A percentile compares a stretch with the other conserved stretches of the same genome.
These are phyloP conservation scores for Psittacula echo DNA, from an alignment of 2,797 vertebrate species.

Conservation along the genomic window DNA sequence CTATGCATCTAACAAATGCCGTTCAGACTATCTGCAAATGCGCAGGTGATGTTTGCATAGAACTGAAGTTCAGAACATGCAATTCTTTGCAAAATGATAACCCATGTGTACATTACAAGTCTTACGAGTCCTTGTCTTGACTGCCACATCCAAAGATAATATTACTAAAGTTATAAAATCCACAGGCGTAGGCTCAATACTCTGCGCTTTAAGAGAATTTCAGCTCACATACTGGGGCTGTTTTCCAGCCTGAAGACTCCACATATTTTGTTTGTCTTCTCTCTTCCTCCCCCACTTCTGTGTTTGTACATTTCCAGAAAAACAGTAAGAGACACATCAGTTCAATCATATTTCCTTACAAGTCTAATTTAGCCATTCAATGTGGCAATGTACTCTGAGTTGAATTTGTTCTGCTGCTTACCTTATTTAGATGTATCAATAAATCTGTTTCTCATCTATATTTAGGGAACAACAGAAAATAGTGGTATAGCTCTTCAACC, in stretches of 20 bases:
- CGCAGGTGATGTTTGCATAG: neutral
- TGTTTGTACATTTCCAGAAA: neutral
- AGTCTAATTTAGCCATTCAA: neutral
- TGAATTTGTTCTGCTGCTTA: neutral
- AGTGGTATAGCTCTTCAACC: neutral
- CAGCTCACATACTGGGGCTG: neutral
- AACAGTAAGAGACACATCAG: neutral
- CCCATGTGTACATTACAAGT: neutral
- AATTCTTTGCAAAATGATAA: neutral
- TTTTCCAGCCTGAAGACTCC: neutral
- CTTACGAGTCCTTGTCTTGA: neutral
- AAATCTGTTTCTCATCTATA: neutral
- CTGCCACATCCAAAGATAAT: neutral
- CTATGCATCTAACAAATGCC: neutral
- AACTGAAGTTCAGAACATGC: neutral
- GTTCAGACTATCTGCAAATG: neutral
- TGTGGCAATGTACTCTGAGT: neutral
- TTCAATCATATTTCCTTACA: neutral
- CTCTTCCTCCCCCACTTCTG: neutral
- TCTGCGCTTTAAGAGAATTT: neutral
- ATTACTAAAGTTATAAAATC: neutral
- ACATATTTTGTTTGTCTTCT: neutral
- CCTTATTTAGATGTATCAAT: neutral
- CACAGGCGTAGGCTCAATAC: neutral
- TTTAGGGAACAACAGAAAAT: slow-evolving; percentile 32